Percentiles rank a stretch among this genome's conserved stretches.
These are phyloP conservation scores for Exocentrus adspersus DNA, from an alignment of 2,888 invertebrate genomes.

Conservation along the genomic window DNA sequence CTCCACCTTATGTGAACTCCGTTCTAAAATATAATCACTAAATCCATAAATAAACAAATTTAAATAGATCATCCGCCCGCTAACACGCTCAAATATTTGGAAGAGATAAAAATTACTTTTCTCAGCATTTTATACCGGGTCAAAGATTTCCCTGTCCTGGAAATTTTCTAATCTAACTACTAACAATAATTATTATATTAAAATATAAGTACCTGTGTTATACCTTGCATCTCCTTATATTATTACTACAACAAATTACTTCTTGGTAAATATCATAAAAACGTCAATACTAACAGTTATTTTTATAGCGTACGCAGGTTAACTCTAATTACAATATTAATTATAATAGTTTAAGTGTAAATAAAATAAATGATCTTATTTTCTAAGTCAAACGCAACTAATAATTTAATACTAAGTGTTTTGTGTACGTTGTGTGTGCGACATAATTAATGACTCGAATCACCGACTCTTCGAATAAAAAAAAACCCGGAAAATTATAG, in stretches of 20 bases:
- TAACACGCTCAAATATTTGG: conserved; percentile 27
- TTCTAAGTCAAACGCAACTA: conserved; percentile 29
- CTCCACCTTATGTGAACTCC: conserved; percentile 29
- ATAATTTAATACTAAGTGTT: conserved; percentile 3
- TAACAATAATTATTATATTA: conserved; percentile 35
- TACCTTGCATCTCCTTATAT: conserved; percentile 33
- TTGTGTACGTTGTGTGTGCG: neutral
- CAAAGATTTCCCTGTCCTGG: no score
- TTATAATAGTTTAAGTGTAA: conserved; percentile 38
- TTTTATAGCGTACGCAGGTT: conserved; percentile 43
- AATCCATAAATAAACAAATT: conserved; percentile 34
- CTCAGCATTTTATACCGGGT: no score
- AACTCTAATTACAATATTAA: conserved; percentile 42
- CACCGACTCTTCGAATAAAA: no score
- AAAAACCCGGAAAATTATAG: no score
- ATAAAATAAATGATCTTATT: conserved; percentile 34
- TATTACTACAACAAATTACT: conserved; percentile 39
- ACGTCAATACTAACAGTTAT: conserved; percentile 43
- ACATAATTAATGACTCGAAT: neutral
- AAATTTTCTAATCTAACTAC: neutral
- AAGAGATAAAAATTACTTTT: conserved; percentile 28
- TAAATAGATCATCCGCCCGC: conserved; percentile 35
- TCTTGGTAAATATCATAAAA: conserved; percentile 43
- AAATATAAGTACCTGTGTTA: conserved; percentile 33
- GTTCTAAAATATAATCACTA: conserved; percentile 28